Evolutionary conservation across 35 echinoderm and acorn worm species (phyloP).

Genomic region (Heliocidaris erythrogramma): DNA sequence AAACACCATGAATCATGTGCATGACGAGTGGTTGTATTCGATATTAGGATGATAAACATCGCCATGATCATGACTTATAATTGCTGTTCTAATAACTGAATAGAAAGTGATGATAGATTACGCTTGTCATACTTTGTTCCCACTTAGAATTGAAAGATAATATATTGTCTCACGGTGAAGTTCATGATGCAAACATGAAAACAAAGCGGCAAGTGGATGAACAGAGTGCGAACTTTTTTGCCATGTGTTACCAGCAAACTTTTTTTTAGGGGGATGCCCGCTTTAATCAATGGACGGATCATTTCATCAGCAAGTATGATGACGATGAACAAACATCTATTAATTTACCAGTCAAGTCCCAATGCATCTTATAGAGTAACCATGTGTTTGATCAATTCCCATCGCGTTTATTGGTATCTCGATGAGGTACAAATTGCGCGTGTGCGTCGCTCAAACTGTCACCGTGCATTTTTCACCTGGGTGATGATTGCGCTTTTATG

Average conservation of each 20-base stretch:
- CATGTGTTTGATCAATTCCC: conserved; percentile 27
- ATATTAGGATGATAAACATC: too few relatives aligned
- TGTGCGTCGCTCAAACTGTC: conserved; percentile 13
- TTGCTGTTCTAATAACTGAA: not conserved
- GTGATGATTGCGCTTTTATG: not conserved
- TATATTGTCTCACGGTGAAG: too few relatives aligned
- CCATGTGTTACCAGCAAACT: not conserved
- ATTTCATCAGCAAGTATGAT: not conserved
- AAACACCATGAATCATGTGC: too few relatives aligned
- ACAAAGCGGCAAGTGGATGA: not conserved
- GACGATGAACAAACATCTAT: not conserved
- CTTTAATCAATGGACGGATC: not conserved
- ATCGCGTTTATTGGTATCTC: conserved; percentile 6
- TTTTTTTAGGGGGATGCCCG: not conserved
- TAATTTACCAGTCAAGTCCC: conserved; percentile 9
- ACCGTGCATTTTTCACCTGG: not conserved
- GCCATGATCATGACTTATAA: not conserved
- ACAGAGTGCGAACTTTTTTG: not conserved
- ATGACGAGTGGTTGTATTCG: too few relatives aligned
- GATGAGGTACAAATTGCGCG: not conserved
- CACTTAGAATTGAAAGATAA: too few relatives aligned
- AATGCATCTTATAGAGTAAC: not conserved
- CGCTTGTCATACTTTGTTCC: not conserved
- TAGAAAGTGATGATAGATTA: not conserved
- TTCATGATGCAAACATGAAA: not conserved